These are phyloP conservation scores for Gorsachius goisagi DNA, from an alignment of 2,113 vertebrate genomes.

Conservation along the genomic window DNA sequence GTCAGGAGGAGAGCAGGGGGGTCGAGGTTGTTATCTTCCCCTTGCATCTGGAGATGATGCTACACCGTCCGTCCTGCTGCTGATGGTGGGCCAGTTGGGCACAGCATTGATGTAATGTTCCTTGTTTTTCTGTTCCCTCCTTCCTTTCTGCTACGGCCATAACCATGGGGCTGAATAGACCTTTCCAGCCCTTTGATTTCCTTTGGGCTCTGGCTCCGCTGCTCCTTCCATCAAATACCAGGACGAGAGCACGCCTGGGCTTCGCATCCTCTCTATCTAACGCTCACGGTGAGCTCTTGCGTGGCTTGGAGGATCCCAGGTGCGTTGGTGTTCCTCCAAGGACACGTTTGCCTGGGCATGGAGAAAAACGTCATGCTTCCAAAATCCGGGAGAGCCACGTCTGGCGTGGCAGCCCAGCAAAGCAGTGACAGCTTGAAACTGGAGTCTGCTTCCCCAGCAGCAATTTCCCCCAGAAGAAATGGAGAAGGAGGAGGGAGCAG, in stretches of 20 bases:
- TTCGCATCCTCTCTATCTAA: background rate
- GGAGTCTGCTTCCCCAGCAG: background rate
- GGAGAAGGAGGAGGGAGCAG: slow-evolving; percentile 33
- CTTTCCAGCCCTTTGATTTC: background rate
- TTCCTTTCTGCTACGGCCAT: background rate
- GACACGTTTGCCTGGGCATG: background rate
- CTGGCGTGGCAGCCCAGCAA: background rate
- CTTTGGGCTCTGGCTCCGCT: rapidly evolving
- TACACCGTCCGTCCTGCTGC: background rate
- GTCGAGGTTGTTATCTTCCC: background rate
- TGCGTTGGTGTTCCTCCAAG: background rate
- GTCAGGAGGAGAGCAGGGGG: background rate
- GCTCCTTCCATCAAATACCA: background rate
- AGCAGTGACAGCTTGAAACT: background rate
- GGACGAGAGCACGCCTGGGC: background rate
- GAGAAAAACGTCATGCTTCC: background rate
- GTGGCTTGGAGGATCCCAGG: background rate
- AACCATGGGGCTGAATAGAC: background rate
- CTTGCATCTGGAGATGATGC: background rate
- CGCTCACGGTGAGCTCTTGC: background rate
- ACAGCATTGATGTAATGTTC: background rate
- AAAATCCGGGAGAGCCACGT: background rate
- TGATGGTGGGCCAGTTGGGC: rapidly evolving
- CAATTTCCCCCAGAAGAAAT: background rate
- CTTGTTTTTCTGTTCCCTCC: background rate